Base-by-base conservation (phyloP, 2,113 vertebrate species). In the Salvelinus sp. region DNA sequence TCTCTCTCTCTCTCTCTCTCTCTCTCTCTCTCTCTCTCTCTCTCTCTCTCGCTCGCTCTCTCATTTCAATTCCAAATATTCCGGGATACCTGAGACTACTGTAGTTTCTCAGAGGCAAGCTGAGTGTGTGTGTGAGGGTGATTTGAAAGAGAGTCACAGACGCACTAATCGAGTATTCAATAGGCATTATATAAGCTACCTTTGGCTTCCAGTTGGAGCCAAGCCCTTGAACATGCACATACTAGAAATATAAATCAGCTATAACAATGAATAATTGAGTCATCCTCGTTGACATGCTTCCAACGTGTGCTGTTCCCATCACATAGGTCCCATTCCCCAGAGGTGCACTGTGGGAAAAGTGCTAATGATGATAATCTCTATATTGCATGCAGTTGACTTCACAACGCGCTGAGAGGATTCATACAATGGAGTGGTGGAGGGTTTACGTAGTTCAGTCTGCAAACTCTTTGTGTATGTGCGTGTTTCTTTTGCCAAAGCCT, bases 181-280 rank as follows among this genome's bases (percentile, higher is more conserved):
- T 84, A 80, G 14, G 70, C 10, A 80, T 83, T 83, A 74, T 76
- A 44, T 80, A 82, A 87, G 81, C 72, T 82, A 69, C 72, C 73
- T 74, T 81, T 63, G 57, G 75, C 67, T 47, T 68, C 70, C 79
- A 66, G 78, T 72, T 16, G 22, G 20, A 62, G 58, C 74, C 66
- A 50, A 60, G 73, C 76, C 38, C 54, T 82, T 88, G 85, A 84
- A 87, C 85, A 83, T 87, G 83, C 81, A 77, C 72, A 44, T 87
- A 84, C 70, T 70, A 82, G 80, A 77, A 71, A 74, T 78, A 83
- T 83, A 83, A 86, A 89, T 88, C 82, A 82, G 67, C 72, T 16
- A 1, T 73, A 72, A 58, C 50, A 20, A 79, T 90, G 79, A 88
- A 89, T 90, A 84, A 89, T 89, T 84, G 79, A 91, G 79, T 74